Base-by-base conservation (phyloP, 2,113 vertebrate genomes). In the Rhagologus leucostigma region DNA sequence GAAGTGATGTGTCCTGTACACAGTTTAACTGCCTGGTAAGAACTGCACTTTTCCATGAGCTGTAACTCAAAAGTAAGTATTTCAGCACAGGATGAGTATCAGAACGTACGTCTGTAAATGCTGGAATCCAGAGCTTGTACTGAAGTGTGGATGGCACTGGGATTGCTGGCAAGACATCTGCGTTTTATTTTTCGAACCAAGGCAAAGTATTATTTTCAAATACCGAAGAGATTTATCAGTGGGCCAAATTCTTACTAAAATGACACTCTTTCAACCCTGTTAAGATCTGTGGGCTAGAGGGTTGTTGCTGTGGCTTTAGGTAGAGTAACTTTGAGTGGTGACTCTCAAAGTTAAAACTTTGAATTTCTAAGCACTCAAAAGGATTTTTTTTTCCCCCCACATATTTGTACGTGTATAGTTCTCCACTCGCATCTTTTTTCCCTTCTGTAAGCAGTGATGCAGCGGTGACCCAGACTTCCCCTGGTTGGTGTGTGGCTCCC, bases 401-500 rank as follows among this genome's bases (percentile, higher is more conserved):
- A 0, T 32, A 7, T 37, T 50, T 55, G 29, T n/a, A 15, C 19
- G 30, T 30, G 4, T 42, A 64, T 27, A 23, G 55, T 63, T 81
- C 15, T 74, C 27, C 21, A 8, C 20, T 74, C 6, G 0, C 14
- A 5, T 5, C 13, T 15, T n/a, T n/a, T n/a, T n/a, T n/a, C n/a
- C 1, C 0, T 32, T 49, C 60, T 62, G 42, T 33, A 3, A 32
- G 42, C n/a, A 27, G 12, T 2, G 19, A 20, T 75, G 44, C 60
- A 67, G 78, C 0, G 0, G 15, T 10, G 24, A 11, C 14, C 30
- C 35, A 47, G 27, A 1, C 13, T 30, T 37, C 13, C 13, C 6
- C 32, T 32, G 50, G 7, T 5, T 3, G 2, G 16, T 2, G 26
- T 22, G 53, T 29, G 44, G 21, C 57, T 81, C 52, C 69, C 73